Evolutionary conservation across 1,140 invertebrate genomes (phyloP), one percentile per base, ranked within the genome.

Genomic region (Cardiocondyla obscurior): DNA sequence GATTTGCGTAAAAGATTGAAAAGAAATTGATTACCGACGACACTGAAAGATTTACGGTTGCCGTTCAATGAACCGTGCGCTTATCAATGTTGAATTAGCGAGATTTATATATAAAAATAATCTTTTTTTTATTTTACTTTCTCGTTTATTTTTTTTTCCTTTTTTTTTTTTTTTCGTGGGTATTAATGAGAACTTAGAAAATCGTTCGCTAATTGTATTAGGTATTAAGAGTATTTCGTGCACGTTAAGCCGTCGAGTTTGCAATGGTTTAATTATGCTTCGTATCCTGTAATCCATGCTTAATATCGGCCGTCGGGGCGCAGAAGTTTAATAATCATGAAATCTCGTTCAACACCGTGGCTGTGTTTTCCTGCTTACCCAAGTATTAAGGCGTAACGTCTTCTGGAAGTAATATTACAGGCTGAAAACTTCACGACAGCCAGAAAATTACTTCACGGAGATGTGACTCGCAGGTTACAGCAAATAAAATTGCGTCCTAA

Each of bases 331-430:
- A 79, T 79, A 79, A 79, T 79, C 74, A 79, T 79, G 74, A 79
- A 79, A 79, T 79, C 74, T 79, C 74, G 74, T 79, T 79, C 74
- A 79, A 79, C 74, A 79, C 74, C 74, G 16, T 79, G 46, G 46
- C 62, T 79, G 74, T 79, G 74, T 79, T 79, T 79, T 69, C 74
- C 62, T 79, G 74, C 62, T 79, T 79, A 79, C 74, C 74, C 62
- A 42, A 62, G 62, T 79, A 79, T 79, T 79, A 79, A 79, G 74
- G 74, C 62, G 62, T 79, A 79, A 79, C 74, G 74, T 79, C 74
- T 67, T 79, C 74, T 69, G 74, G 62, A 79, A 79, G 74, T 79
- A 79, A 79, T 79, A 79, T 79, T 79, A 79, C 74, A 79, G 74
- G 33, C 74, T 79, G 74, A 79, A 79, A 79, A 79, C 74, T 79